Percentiles rank a stretch among this genome's conserved stretches.
Evolutionary conservation across 1,140 invertebrate species (phyloP).

Genomic region (Asobara japonica): DNA sequence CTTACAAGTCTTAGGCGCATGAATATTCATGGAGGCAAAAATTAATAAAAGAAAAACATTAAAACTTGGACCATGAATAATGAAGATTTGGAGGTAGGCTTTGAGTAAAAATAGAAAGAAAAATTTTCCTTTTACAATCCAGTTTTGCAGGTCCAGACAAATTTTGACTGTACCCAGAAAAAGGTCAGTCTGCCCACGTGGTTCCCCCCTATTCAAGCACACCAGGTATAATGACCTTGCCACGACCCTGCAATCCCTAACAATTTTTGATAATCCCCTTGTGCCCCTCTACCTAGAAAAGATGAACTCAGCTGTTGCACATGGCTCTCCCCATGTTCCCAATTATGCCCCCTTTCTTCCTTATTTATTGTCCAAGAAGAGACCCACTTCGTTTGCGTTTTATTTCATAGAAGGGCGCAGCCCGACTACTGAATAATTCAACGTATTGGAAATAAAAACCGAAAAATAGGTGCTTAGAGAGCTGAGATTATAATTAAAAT

Average conservation of each 20-base stretch:
- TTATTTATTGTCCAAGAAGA: background rate
- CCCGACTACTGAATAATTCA: background rate
- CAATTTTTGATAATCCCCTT: slow-evolving; percentile 16
- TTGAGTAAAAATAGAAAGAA: no score
- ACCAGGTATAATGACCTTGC: background rate
- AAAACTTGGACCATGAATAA: no score
- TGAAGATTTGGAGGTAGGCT: no score
- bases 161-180: no score
- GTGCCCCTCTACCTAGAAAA: background rate
- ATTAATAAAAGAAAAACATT: background rate
- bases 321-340: background rate
- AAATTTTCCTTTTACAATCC: no score
- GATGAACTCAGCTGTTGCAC: background rate
- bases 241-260: slow-evolving; percentile 5
- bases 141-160: no score
- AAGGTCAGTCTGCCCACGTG: background rate
- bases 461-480: no score
- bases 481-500: no score
- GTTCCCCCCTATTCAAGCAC: background rate
- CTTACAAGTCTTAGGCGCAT: no score
- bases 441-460: background rate
- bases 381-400: background rate
- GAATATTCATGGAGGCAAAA: background rate
- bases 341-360: background rate
- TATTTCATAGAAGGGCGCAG: background rate